Conservation (phyloP, 2,888 invertebrate species). For the Halocaridina rubra region DNA sequence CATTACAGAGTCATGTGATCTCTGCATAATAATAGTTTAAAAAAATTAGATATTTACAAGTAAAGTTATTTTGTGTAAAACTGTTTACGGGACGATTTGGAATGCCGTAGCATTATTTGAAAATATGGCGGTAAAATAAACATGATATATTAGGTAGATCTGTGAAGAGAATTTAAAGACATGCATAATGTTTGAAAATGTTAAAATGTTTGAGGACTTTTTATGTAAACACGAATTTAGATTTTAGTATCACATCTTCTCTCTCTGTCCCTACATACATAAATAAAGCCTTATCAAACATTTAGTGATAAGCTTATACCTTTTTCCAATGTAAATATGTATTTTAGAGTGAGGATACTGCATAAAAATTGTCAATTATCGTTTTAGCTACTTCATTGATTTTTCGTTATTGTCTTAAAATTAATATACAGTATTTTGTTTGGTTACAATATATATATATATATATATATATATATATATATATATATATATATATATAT, state of each 20-base stretch:
- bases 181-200: slow-evolving; percentile 10
- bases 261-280: slow-evolving; percentile 58
- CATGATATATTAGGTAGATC: slow-evolving; percentile 12
- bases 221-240: slow-evolving; percentile 53
- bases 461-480: too few relatives aligned
- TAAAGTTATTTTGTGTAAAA: too few relatives aligned
- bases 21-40: too few relatives aligned
- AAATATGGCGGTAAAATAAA: too few relatives aligned
- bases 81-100: too few relatives aligned
- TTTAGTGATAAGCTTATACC: slow-evolving; percentile 18
- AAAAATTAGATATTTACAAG: too few relatives aligned
- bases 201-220: slow-evolving; percentile 7
- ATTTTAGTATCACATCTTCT: slow-evolving; percentile 55
- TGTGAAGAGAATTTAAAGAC: background rate
- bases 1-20: too few relatives aligned
- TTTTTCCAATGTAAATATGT: background rate
- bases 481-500: too few relatives aligned
- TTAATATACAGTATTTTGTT: too few relatives aligned
- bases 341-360: background rate
- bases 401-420: too few relatives aligned
- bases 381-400: too few relatives aligned
- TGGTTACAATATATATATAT: too few relatives aligned
- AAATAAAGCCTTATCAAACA: slow-evolving; percentile 36
- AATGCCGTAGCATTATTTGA: slow-evolving; percentile 7
- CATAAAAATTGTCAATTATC: background rate